Conservation (phyloP, 2,113 vertebrate genomes). For the Formicarius rufipectus region DNA sequence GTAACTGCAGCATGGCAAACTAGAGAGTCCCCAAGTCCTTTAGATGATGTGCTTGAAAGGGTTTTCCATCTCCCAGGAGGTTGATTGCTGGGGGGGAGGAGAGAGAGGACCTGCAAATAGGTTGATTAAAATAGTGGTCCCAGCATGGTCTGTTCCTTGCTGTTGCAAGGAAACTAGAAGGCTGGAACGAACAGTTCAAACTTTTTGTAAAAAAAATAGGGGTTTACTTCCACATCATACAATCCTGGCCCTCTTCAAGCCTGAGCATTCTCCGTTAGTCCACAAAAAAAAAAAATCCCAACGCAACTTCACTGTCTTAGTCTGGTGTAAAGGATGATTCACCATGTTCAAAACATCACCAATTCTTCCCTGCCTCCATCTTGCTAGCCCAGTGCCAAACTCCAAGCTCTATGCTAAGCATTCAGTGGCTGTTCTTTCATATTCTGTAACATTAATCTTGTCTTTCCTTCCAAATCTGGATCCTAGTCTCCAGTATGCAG, state of each 20-base stretch:
- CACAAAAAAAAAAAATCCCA: background rate
- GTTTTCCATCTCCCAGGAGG: conserved; percentile 22
- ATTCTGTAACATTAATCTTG: background rate
- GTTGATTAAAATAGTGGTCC: conserved; percentile 59
- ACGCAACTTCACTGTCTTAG: background rate
- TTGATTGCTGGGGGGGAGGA: conserved; percentile 22
- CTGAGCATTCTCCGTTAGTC: background rate
- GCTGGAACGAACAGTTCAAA: conserved; percentile 10
- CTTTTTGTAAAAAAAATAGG: conserved; percentile 35
- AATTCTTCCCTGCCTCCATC: background rate
- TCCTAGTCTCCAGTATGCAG: background rate
- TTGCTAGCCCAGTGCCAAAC: background rate
- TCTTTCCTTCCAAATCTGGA: background rate
- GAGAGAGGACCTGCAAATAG: conserved; percentile 43
- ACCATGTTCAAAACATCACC: background rate
- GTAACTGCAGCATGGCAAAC: background rate
- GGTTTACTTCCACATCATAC: background rate
- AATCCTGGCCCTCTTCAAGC: background rate
- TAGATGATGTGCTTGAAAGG: background rate
- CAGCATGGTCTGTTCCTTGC: conserved; percentile 26
- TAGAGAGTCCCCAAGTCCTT: background rate
- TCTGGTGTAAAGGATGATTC: background rate
- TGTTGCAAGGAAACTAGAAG: conserved; percentile 55
- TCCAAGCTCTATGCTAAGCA: background rate
- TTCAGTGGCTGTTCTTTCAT: background rate